Conservation (phyloP, 2,113 vertebrate genomes). For the Chloropsis cyanopogon region DNA sequence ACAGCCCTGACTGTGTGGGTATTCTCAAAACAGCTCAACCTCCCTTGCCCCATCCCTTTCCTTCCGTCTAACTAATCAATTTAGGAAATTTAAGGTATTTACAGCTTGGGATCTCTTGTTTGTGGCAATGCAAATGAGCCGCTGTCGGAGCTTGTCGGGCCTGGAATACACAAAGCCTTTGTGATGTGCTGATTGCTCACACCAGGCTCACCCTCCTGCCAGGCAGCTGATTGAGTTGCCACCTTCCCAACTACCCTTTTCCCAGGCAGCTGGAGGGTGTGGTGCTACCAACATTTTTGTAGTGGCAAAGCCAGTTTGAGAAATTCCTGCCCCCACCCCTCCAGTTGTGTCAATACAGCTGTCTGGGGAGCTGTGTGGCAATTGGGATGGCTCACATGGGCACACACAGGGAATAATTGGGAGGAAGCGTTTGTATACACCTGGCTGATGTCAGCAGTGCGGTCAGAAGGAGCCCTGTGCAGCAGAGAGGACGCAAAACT, state of each 20-base stretch:
- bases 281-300: conserved; percentile 7
- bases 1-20: neutral
- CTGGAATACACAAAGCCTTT: conserved; percentile 8
- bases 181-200: conserved; percentile 27
- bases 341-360: conserved; percentile 23
- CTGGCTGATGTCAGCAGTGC: neutral
- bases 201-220: conserved; percentile 30
- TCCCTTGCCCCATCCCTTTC: neutral
- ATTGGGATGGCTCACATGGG: neutral
- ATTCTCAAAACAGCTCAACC: neutral
- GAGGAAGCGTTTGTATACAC: neutral
- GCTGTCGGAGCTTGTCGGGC: neutral
- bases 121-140: conserved; percentile 36
- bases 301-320: conserved; percentile 42
- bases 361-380: neutral
- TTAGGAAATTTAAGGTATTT: conserved; percentile 4
- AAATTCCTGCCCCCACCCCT: conserved; percentile 2
- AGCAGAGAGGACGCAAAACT: too few species aligned
- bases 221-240: neutral
- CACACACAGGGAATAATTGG: neutral
- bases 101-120: neutral
- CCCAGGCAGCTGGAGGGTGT: conserved; percentile 57
- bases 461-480: neutral
- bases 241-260: conserved; percentile 12
- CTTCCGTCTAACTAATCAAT: neutral